Percentiles rank a stretch among this genome's conserved stretches.
phyloP scores from a whole-genome alignment of 2,113 vertebrate genomes.

The Indri indri region DNA sequence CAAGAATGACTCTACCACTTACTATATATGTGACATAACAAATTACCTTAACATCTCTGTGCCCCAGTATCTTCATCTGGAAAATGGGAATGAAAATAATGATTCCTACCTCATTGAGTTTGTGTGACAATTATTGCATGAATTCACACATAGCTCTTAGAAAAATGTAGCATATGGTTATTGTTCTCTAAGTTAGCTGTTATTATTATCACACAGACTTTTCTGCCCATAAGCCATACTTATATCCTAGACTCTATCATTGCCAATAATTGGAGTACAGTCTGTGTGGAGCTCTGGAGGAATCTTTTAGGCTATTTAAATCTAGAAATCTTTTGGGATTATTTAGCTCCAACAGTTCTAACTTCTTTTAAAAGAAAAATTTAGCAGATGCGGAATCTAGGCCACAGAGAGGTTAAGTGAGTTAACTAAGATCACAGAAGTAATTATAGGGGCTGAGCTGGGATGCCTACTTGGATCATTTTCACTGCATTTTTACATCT shows the following conservation, averaged over 20 bases:
- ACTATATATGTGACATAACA: background rate
- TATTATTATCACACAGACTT: background rate
- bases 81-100: background rate
- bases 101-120: background rate
- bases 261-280: background rate
- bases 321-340: background rate
- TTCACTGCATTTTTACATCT: conserved; percentile 13
- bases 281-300: background rate
- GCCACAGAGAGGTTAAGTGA: background rate
- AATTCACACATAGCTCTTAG: background rate
- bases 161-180: background rate
- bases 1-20: background rate
- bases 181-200: background rate
- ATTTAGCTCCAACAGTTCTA: background rate
- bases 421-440: background rate
- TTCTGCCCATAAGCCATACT: background rate
- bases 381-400: background rate
- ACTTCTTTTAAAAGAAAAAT: background rate
- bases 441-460: conserved; percentile 10
- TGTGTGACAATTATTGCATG: background rate
- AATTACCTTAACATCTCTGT: background rate
- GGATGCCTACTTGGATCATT: background rate
- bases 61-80: background rate
- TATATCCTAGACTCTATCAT: background rate
- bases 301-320: background rate